Percentiles rank a stretch among this genome's conserved stretches.
Evolutionary conservation across 2,113 vertebrate species (phyloP).

Genomic region (Stigmatopora nigra): DNA sequence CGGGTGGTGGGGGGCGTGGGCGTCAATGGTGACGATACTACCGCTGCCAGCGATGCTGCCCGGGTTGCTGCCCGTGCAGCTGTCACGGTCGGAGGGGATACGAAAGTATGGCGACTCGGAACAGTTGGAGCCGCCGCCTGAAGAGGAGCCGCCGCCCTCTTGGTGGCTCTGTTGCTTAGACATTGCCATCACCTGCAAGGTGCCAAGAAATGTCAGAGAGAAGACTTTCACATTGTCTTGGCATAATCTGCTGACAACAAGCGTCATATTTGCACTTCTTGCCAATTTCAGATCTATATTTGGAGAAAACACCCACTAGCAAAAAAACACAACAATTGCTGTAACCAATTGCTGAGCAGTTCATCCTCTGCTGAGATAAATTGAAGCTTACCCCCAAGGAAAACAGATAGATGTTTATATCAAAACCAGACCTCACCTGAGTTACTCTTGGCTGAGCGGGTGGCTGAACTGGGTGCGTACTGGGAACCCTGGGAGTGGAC

Average conservation of each 20-base stretch:
- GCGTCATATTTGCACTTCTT: background rate
- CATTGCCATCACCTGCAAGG: conserved; percentile 82
- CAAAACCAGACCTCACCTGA: conserved; percentile 61
- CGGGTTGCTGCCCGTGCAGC: conserved; percentile 67
- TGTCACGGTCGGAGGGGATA: conserved; percentile 83
- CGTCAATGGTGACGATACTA: conserved; percentile 90
- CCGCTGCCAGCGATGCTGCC: conserved; percentile 77
- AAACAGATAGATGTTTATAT: conserved; percentile 3
- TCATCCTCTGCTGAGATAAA: background rate
- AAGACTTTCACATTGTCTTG: background rate
- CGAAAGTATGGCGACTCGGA: conserved; percentile 89
- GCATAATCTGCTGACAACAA: background rate
- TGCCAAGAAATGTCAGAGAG: background rate
- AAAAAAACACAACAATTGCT: background rate
- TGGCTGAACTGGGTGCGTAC: conserved; percentile 41
- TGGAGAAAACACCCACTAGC: background rate
- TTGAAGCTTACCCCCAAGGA: background rate
- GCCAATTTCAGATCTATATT: background rate
- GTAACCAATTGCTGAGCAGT: background rate
- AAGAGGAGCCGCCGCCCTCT: conserved; percentile 73
- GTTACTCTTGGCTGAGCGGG: conserved; percentile 83
- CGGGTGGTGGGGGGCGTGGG: conserved; percentile 88
- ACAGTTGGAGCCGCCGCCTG: conserved; percentile 78
- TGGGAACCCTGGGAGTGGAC: conserved; percentile 60
- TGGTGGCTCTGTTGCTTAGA: conserved; percentile 80